phyloP scores from a whole-genome alignment of 1,140 invertebrate species.

The Drosophila setifemur region DNA sequence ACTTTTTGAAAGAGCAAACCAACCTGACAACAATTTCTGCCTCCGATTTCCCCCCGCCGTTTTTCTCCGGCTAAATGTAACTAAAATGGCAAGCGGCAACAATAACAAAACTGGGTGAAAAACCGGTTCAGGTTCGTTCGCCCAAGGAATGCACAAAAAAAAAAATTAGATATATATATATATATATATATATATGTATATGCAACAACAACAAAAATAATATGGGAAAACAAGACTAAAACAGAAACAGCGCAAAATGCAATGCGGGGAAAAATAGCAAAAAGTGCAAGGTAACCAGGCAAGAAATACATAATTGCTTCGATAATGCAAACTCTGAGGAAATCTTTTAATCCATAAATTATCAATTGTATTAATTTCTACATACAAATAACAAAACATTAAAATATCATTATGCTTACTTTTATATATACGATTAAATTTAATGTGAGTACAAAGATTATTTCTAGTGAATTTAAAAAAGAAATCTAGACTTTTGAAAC shows the following conservation, averaged over 20 bases:
- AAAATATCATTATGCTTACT: too few relatives aligned
- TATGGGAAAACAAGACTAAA: constrained; percentile 13
- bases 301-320: constrained; percentile 24
- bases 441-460: too few relatives aligned
- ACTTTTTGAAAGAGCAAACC: constrained; percentile 40
- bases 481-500: too few relatives aligned
- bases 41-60: constrained; percentile 17
- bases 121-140: constrained; percentile 54
- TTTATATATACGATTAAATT: too few relatives aligned
- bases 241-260: constrained; percentile 39
- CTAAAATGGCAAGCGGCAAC: constrained; percentile 62
- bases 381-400: too few relatives aligned
- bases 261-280: constrained; percentile 56
- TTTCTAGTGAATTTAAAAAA: too few relatives aligned
- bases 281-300: constrained; percentile 39
- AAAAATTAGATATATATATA: too few relatives aligned
- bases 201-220: constrained; percentile 1
- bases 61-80: constrained; percentile 19
- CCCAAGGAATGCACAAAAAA: constrained; percentile 63
- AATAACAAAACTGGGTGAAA: constrained; percentile 11
- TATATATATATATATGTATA: too few relatives aligned
- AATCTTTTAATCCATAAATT: background rate
- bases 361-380: background rate
- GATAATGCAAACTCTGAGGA: background rate
- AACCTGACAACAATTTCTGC: constrained; percentile 67